Evolutionary conservation across 2,888 invertebrate species (phyloP).

Genomic region (Mesorhabditis belari): DNA sequence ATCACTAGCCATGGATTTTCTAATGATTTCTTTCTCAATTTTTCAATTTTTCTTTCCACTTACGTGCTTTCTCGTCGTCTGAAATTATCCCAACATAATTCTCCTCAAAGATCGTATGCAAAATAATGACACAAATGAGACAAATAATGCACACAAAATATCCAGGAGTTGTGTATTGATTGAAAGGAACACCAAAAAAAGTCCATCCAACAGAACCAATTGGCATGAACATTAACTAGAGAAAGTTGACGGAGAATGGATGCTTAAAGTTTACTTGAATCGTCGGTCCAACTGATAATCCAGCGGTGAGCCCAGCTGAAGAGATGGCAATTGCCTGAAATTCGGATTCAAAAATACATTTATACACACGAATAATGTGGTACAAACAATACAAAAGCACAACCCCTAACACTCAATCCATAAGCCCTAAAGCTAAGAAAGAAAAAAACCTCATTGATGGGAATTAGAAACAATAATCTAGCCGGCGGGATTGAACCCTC

Average conservation of each 20-base stretch:
- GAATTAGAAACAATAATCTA: too few relatives aligned
- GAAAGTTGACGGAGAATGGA: not conserved
- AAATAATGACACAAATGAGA: constrained; percentile 11
- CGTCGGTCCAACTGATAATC: constrained; percentile 28
- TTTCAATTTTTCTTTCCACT: not conserved
- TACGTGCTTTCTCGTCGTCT: constrained; percentile 14
- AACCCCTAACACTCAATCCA: too few relatives aligned
- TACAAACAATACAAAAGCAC: too few relatives aligned
- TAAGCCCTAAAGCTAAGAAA: too few relatives aligned
- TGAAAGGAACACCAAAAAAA: constrained; percentile 15
- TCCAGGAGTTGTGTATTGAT: constrained; percentile 28
- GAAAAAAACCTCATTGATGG: too few relatives aligned
- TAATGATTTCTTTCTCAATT: not conserved
- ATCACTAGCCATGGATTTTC: constrained; percentile 4
- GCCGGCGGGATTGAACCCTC: too few relatives aligned
- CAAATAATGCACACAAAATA: constrained; percentile 19
- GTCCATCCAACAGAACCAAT: constrained; percentile 15
- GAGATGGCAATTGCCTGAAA: constrained; percentile 27
- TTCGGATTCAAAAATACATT: too few relatives aligned
- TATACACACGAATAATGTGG: too few relatives aligned
- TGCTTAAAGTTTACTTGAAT: constrained; percentile 14
- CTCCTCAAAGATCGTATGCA: constrained; percentile 14
- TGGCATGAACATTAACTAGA: constrained; percentile 21
- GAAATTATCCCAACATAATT: constrained; percentile 28
- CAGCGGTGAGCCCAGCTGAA: constrained; percentile 23